A percentile compares a stretch with the other conserved stretches of the same genome.
Conservation (phyloP, 2,113 vertebrate species). For the Rhagologus leucostigma region DNA sequence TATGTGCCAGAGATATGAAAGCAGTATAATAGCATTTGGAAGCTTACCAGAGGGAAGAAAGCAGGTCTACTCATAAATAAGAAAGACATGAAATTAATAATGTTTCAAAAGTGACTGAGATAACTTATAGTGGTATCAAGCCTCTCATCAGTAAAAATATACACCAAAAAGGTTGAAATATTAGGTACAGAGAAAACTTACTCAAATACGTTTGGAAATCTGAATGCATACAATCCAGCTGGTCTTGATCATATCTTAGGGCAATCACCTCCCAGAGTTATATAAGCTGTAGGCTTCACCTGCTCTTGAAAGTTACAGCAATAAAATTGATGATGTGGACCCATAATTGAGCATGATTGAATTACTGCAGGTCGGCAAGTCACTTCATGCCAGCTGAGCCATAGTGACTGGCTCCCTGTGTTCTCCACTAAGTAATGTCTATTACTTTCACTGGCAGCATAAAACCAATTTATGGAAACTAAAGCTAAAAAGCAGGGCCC, state of each 20-base stretch:
- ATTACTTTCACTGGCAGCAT: neutral
- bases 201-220: constrained; percentile 5
- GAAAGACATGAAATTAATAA: constrained; percentile 35
- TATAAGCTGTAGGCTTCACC: neutral
- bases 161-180: constrained; percentile 8
- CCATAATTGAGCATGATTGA: neutral
- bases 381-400: neutral
- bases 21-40: neutral
- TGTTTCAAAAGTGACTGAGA: constrained; percentile 10
- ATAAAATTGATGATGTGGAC: constrained; percentile 13
- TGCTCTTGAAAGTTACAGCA: neutral
- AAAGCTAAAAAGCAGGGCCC: neutral
- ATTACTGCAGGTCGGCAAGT: constrained; percentile 3
- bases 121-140: constrained; percentile 22
- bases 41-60: constrained; percentile 25
- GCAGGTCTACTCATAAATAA: constrained; percentile 20
- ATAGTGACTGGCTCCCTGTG: neutral
- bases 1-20: constrained; percentile 18
- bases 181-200: neutral
- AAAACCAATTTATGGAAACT: neutral
- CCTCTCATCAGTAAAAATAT: constrained; percentile 43
- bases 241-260: constrained; percentile 1
- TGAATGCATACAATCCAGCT: neutral
- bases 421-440: neutral
- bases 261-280: neutral